Evolutionary conservation across 2,888 invertebrate species (phyloP).

Genomic region (Steinernema carpocapsae): DNA sequence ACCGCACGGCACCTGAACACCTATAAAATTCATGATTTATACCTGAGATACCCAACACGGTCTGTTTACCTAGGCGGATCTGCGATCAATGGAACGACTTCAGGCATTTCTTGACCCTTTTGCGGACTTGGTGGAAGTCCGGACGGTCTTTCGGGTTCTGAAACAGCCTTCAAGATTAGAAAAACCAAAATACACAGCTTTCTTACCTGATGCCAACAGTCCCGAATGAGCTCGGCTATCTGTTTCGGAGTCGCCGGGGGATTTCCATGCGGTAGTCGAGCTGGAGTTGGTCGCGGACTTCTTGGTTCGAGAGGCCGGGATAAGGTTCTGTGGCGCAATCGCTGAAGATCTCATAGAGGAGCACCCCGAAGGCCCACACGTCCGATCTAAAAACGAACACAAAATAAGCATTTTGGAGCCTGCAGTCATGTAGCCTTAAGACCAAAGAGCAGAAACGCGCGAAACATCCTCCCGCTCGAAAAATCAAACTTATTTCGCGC

Average conservation of each 20-base stretch:
- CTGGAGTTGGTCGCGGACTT: background rate
- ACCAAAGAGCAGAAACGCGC: too few relatives aligned
- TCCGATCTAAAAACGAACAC: slow-evolving; percentile 11
- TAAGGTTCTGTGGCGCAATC: slow-evolving; percentile 28
- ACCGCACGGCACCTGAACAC: too few relatives aligned
- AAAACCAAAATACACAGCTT: too few relatives aligned
- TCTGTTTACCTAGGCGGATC: background rate
- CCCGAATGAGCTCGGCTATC: background rate
- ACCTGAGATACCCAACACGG: background rate
- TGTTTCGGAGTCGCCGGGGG: background rate
- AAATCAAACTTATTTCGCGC: too few relatives aligned
- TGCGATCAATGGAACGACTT: background rate
- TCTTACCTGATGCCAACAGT: slow-evolving; percentile 7
- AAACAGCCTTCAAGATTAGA: too few relatives aligned
- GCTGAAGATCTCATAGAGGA: slow-evolving; percentile 32
- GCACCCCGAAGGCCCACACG: slow-evolving; percentile 34
- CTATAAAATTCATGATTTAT: too few relatives aligned
- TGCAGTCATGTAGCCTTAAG: too few relatives aligned
- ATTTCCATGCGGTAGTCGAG: background rate
- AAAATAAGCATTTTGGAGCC: too few relatives aligned
- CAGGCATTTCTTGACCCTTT: background rate
- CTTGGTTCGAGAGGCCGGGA: background rate
- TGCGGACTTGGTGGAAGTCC: background rate
- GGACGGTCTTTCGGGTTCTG: background rate
- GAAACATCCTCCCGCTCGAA: too few relatives aligned